Base-by-base conservation (phyloP, 2,113 vertebrate species). In the Stigmatopora nigra region DNA sequence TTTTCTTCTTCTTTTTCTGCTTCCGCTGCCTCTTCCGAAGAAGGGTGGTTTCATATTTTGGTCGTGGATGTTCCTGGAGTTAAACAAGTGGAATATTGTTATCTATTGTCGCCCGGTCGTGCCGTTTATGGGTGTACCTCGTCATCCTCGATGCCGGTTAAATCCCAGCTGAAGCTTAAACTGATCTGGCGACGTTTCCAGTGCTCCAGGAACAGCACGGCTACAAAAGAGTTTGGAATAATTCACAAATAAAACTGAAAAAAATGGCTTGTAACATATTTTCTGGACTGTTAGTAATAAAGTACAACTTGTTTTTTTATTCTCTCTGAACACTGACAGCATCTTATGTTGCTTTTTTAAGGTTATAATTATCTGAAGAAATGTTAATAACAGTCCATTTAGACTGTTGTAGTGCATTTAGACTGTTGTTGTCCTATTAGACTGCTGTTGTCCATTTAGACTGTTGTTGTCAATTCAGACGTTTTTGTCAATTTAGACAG, bases 171-270 rank as follows among this genome's bases (percentile, higher is more conserved):
- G 88, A 98, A 95, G 81, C 88, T 92, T 76, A 99, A 64, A 67
- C 92, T 93, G 90, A 95, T 98, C 84, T 99, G 96, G 4, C 94
- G 86, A 51, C 95, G 92, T 65, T 99, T 99, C 97, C 97, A 99
- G 64, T 96, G 93, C 78, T 99, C 95, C 63, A 98, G 90, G 84
- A 99, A 99, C 87, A 94, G 91, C 62, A 95, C 94, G 4, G 93
- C 97, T 99, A n/a, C 57, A 31, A 5, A 6, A 61, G 25, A 56
- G 44, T 41, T 41, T 41, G 6, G 38, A 4, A 41, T 41, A 10
- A 36, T 6, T 68, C 8, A 35, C 15, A 64, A 46, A 53, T 44
- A 16, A 16, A 41, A 47, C 17, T 52, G 1, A 12, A 11, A 53
- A 53, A 13, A 3, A 22, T 13, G 11, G 5, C 22, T 12, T 20